Conservation (phyloP, 2,113 vertebrate species). For the Meriones unguiculatus region DNA sequence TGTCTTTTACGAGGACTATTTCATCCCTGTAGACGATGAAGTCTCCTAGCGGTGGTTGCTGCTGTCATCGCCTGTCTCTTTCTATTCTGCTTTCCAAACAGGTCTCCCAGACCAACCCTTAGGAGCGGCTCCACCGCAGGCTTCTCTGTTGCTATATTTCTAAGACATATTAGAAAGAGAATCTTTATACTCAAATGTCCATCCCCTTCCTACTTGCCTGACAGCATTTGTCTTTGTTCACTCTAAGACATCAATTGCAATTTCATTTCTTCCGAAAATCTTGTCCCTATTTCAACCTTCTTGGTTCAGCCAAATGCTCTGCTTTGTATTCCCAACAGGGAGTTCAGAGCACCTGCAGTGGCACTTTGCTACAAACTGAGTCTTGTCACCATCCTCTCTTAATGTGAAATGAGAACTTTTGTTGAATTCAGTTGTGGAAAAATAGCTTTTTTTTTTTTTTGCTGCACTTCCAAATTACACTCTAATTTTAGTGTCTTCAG, state of each 20-base stretch:
- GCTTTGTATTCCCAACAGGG: background rate
- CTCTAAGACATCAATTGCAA: background rate
- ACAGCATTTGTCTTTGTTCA: background rate
- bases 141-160: background rate
- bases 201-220: background rate
- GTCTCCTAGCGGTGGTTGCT: background rate
- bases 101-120: background rate
- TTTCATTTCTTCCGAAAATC: slow-evolving; percentile 21
- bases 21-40: background rate
- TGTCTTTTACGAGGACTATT: slow-evolving; percentile 36
- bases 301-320: background rate
- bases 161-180: background rate
- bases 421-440: slow-evolving; percentile 2
- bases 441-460: background rate
- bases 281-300: background rate
- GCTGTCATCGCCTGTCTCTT: background rate
- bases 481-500: background rate
- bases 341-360: background rate
- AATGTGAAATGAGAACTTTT: background rate
- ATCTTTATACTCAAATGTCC: background rate
- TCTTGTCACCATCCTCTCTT: background rate
- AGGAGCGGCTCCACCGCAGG: background rate
- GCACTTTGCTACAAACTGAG: too few relatives aligned
- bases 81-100: background rate
- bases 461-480: background rate